Conservation (phyloP, 2,113 vertebrate genomes). For the Calcarius ornatus region DNA sequence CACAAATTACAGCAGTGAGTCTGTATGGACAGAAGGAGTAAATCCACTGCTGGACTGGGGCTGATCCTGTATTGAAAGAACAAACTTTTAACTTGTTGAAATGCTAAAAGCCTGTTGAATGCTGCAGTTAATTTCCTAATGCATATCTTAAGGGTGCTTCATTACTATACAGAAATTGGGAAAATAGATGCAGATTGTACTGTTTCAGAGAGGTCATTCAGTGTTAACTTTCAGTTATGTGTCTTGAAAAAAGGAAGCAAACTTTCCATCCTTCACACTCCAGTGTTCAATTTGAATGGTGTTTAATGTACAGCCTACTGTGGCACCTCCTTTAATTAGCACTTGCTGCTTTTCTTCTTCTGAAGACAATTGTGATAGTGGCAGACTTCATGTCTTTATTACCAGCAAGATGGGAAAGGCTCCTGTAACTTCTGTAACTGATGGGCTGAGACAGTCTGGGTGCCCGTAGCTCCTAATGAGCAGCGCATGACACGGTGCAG, state of each 20-base stretch:
- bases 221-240: not conserved
- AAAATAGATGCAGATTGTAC: not conserved
- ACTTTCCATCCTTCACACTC: conserved; percentile 22
- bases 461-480: not conserved
- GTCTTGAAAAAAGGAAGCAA: conserved; percentile 12
- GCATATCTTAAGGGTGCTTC: not conserved
- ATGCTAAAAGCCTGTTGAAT: not conserved
- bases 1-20: fast-evolving
- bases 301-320: not conserved
- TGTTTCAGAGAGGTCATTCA: not conserved
- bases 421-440: not conserved
- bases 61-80: not conserved
- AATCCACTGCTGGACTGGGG: not conserved
- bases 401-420: not conserved
- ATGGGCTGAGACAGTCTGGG: not conserved
- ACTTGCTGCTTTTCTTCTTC: not conserved
- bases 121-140: not conserved
- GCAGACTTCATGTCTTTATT: conserved; percentile 21
- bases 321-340: conserved; percentile 36
- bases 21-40: not conserved
- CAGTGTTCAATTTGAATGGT: not conserved
- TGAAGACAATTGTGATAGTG: not conserved
- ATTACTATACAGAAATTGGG: not conserved
- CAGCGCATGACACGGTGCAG: not conserved
- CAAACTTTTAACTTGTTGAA: not conserved